These are phyloP conservation scores for Eulithis prunata DNA, from an alignment of 2,888 invertebrate genomes.

Conservation along the genomic window DNA sequence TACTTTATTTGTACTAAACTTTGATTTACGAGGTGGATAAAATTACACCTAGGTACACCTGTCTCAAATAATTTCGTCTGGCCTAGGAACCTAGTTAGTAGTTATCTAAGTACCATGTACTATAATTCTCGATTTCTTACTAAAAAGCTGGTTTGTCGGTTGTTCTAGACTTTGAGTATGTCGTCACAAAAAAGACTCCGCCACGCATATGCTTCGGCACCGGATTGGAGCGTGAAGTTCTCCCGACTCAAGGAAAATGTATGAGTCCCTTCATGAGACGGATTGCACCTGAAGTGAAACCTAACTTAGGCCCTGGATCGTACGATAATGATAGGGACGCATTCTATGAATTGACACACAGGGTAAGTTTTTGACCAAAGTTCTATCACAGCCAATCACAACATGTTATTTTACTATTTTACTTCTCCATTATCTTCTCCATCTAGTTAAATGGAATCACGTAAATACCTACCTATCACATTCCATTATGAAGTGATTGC, in stretches of 20 bases:
- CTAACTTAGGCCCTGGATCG: constrained; percentile 64
- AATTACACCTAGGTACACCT: too few relatives aligned
- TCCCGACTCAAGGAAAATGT: constrained; percentile 71
- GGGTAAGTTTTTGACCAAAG: constrained; percentile 51
- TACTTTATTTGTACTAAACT: neutral
- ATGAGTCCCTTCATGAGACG: constrained; percentile 80
- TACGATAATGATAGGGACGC: constrained; percentile 64
- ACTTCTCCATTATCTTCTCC: neutral
- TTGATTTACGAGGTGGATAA: too few relatives aligned
- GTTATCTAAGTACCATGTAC: too few relatives aligned
- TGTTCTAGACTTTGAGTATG: constrained; percentile 80
- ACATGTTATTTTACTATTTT: neutral
- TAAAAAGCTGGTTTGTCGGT: neutral
- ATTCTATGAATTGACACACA: constrained; percentile 65
- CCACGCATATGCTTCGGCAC: constrained; percentile 82
- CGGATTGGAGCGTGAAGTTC: constrained; percentile 69
- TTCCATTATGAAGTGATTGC: neutral
- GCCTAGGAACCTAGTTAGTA: too few relatives aligned
- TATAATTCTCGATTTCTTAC: too few relatives aligned
- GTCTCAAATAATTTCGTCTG: too few relatives aligned
- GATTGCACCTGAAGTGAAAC: constrained; percentile 55
- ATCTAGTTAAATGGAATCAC: neutral
- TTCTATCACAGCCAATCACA: too few relatives aligned
- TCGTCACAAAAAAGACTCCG: constrained; percentile 75
- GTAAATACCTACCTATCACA: neutral